Conservation (phyloP, 1,140 invertebrate genomes). For the Zaprionus inermis region DNA sequence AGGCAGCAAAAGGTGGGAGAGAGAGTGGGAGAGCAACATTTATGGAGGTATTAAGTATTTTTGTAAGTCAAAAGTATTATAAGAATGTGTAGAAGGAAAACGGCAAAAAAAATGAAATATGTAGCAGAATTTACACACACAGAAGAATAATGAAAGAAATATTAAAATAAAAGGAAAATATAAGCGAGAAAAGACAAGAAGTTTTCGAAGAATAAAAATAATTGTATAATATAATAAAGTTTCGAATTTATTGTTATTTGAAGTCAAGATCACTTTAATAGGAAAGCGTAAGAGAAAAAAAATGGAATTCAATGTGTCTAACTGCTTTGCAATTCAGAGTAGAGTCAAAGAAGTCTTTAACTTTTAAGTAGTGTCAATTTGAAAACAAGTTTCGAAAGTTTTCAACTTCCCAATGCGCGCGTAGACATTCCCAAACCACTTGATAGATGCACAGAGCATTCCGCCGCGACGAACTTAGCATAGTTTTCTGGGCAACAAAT, state of each 20-base stretch:
- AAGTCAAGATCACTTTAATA: too few relatives aligned
- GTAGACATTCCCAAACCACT: neutral
- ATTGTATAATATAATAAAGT: neutral
- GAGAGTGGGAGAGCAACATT: neutral
- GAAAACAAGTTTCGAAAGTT: neutral
- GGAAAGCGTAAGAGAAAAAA: neutral
- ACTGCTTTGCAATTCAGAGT: too few relatives aligned
- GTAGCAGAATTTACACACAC: too few relatives aligned
- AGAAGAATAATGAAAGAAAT: neutral
- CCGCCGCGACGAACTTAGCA: neutral
- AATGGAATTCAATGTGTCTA: neutral
- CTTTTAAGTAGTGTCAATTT: neutral
- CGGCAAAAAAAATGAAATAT: neutral
- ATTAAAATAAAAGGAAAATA: neutral
- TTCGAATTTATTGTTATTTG: neutral
- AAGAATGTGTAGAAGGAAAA: too few relatives aligned
- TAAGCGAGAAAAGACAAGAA: neutral
- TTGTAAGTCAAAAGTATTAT: neutral
- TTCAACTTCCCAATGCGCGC: neutral
- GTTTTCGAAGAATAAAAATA: too few relatives aligned
- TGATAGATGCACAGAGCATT: neutral
- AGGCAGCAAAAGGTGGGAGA: slow-evolving; percentile 2
- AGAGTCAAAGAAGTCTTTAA: neutral
- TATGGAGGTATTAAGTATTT: slow-evolving; percentile 1
- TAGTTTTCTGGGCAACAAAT: neutral